Evolutionary conservation across 2,113 vertebrate genomes (phyloP).

Genomic region (Thalassarche chlororhynchos): DNA sequence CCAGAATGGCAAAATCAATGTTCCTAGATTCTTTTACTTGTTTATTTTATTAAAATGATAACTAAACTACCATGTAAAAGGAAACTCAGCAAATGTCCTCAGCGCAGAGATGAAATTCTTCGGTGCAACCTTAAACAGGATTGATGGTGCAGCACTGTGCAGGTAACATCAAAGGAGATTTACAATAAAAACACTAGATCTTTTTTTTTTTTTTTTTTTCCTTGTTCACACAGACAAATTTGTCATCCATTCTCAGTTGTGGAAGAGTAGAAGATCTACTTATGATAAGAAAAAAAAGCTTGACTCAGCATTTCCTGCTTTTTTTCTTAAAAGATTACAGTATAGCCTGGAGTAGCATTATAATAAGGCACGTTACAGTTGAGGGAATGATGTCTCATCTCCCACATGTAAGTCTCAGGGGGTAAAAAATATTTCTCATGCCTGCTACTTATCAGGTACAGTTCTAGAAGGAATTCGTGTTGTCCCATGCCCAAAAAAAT

Average conservation of each 20-base stretch:
- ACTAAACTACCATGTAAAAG: not conserved
- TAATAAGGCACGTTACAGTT: slow-evolving; percentile 7
- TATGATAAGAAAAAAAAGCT: not conserved
- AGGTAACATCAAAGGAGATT: not conserved
- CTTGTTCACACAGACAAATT: not conserved
- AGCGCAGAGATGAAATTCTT: not conserved
- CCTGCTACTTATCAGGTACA: not conserved
- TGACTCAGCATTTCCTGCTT: not conserved
- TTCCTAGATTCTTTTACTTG: not conserved
- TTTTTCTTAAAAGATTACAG: not conserved
- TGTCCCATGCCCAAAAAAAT: not conserved
- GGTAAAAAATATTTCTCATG: not conserved
- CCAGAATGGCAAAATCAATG: not conserved
- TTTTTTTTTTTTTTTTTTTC: not conserved
- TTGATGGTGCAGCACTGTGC: not conserved
- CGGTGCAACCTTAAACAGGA: not conserved
- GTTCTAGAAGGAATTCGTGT: not conserved
- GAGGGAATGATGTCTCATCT: not conserved
- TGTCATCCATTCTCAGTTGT: not conserved
- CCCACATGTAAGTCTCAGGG: not conserved
- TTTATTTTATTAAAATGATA: not conserved
- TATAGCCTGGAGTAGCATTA: not conserved
- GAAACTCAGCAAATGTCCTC: not conserved
- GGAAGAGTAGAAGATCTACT: not conserved
- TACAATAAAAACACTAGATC: not conserved